These are phyloP conservation scores for Thunnus albacares DNA, from an alignment of 2,797 vertebrate species.

Conservation along the genomic window DNA sequence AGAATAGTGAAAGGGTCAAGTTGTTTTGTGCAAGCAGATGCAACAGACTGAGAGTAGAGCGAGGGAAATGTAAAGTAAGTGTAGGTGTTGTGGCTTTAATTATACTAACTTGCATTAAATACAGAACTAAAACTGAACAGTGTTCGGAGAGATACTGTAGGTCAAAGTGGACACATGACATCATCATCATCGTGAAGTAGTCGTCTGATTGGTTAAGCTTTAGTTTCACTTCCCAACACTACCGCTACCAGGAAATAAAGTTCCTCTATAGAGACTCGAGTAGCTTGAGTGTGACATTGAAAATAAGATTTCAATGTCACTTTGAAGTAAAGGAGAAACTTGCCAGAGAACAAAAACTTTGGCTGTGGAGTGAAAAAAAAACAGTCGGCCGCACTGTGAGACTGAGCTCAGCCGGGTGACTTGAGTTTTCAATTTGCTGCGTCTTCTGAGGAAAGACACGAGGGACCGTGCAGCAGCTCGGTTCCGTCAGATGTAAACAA, in stretches of 20 bases:
- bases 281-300: background rate
- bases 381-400: background rate
- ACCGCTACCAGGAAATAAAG: background rate
- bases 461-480: background rate
- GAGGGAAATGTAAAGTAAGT: background rate
- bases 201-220: background rate
- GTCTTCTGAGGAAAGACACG: conserved; percentile 3
- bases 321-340: background rate
- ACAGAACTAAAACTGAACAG: no score
- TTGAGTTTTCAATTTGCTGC: background rate
- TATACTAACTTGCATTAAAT: no score
- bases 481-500: conserved; percentile 9
- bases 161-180: background rate
- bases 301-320: background rate
- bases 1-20: background rate
- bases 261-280: no score
- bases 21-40: no score
- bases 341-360: background rate
- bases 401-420: background rate
- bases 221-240: background rate
- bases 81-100: background rate
- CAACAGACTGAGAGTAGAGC: background rate
- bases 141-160: no score
- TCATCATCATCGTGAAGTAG: background rate
- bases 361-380: no score